A percentile compares a stretch with the other conserved stretches of the same genome.
phyloP scores from a whole-genome alignment of 2,113 vertebrate genomes.

The Spheniscus mendiculus region DNA sequence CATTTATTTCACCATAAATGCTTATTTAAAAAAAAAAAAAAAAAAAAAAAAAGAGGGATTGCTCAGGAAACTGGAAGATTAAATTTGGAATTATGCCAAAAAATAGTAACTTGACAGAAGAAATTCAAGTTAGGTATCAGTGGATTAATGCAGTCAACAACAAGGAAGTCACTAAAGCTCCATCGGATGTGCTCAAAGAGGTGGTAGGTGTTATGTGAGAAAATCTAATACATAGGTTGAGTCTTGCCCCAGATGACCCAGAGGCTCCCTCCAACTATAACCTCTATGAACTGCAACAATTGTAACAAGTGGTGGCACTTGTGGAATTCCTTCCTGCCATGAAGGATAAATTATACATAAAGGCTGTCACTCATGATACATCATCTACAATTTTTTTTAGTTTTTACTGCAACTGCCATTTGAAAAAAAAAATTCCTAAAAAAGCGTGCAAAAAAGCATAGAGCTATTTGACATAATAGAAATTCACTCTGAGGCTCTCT shows the following conservation, averaged over 20 bases:
- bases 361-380: not conserved
- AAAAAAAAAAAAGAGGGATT: not conserved
- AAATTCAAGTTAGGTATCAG: not conserved
- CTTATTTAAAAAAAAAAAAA: not conserved
- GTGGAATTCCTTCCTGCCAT: slow-evolving; percentile 1
- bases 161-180: not conserved
- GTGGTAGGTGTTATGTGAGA: not conserved
- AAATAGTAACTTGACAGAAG: not conserved
- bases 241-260: not conserved
- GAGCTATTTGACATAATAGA: not conserved
- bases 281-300: not conserved
- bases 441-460: not conserved
- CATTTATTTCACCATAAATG: not conserved
- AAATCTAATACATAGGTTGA: not conserved
- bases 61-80: not conserved
- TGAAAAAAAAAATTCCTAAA: not conserved
- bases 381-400: not conserved
- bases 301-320: slow-evolving; percentile 8
- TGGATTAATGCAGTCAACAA: not conserved
- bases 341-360: slow-evolving; percentile 9
- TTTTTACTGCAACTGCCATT: not conserved
- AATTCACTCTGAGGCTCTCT: not conserved
- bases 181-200: not conserved
- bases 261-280: not conserved
- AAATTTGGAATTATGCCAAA: not conserved